Base-by-base conservation (phyloP, 2,797 vertebrate genomes). In the Manis pentadactyla region DNA sequence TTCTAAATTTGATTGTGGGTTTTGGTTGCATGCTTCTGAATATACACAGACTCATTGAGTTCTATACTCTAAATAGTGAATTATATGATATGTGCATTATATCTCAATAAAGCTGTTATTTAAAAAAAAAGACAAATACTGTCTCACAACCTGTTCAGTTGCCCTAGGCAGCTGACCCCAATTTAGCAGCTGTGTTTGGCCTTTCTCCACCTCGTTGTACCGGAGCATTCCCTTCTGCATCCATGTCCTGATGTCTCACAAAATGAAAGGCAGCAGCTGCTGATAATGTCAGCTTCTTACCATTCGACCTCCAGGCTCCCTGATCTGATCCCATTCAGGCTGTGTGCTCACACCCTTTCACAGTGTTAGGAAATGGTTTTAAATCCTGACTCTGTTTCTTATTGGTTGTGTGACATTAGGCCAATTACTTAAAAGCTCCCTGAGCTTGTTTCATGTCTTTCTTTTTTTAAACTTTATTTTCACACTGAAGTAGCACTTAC, bases 291-390 rank as follows among this genome's bases (percentile, higher is more conserved):
- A n/a, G n/a, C 34, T 63, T 77, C 59, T 37, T 69, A n/a, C 29
- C 39, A 0, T 23, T 53, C 21, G 23, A 31, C 8, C 64, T 66
- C 3, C 25, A 46, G 23, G 25, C n/a, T 37, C 59, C 23, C 17
- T 1, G 66, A 42, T 74, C 29, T 0, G 4, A 19, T 18, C 83
- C 39, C 4, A 14, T 3, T 1, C 42, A 0, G 34, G 78, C 42
- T 55, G 66, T 7, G 7, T 0, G 18, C 37, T 46, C 15, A 39
- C 37, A 39, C 37, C 34, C 10, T n/a, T 63, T 42, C 19, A 51
- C 18, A 69, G 37, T 53, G 31, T 21, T 39, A 23, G 5, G 49
- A 39, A 31, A 14, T 83, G 77, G 9, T 74, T 74, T 82, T 39
- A 13, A 13, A 57, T 74, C 37, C 59, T 25, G 55, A 19, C 49